Percentiles rank a stretch among this genome's conserved stretches.
Conservation (phyloP, 2,797 vertebrate genomes). For the Enteromius mattozi region DNA sequence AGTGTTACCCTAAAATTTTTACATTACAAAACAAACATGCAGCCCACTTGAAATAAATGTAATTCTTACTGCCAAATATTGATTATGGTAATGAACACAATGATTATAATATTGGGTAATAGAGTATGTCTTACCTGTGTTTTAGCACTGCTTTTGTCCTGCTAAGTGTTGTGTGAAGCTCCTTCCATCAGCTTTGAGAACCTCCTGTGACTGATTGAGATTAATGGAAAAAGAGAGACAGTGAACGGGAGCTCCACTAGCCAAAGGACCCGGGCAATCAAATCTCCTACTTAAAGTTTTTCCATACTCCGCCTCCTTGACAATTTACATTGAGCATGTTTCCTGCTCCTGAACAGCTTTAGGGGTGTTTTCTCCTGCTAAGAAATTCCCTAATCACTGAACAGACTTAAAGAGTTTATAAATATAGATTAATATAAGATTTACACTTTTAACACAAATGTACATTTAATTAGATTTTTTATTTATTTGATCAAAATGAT, state of each 20-base stretch:
- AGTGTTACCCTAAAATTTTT: no score
- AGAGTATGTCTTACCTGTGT: constrained; percentile 66
- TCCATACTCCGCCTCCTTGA: constrained; percentile 58
- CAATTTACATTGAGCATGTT: constrained; percentile 14
- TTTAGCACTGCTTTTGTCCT: constrained; percentile 53
- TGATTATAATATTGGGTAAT: background rate
- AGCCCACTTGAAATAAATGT: background rate
- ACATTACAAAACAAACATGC: background rate
- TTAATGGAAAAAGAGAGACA: constrained; percentile 61
- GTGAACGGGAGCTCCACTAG: constrained; percentile 68
- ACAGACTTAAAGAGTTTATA: background rate
- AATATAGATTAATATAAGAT: background rate
- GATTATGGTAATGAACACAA: background rate
- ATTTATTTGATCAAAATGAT: background rate
- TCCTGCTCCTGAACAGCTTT: background rate
- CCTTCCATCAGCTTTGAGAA: constrained; percentile 70
- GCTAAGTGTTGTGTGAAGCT: constrained; percentile 63
- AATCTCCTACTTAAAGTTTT: constrained; percentile 73
- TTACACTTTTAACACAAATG: background rate
- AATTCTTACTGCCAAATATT: background rate
- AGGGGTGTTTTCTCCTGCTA: constrained; percentile 3
- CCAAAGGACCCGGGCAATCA: constrained; percentile 73
- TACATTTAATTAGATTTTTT: background rate
- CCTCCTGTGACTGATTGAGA: constrained; percentile 60
- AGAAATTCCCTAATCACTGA: background rate